A percentile compares a stretch with the other conserved stretches of the same genome.
phyloP scores from a whole-genome alignment of 2,113 vertebrate genomes.

The Pelodiscus sinensis region DNA sequence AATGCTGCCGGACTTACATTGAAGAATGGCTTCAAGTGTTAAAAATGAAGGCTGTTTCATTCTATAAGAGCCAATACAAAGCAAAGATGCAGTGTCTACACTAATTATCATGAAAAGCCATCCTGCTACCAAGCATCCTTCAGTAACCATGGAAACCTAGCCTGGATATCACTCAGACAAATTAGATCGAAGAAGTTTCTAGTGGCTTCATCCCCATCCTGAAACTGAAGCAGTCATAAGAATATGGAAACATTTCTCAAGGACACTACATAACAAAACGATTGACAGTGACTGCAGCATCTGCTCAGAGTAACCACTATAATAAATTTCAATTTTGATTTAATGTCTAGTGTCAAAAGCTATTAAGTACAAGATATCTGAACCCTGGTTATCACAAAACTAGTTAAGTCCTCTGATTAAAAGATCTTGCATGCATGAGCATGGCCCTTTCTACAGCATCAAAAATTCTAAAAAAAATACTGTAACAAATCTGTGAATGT shows the following conservation, averaged over 20 bases:
- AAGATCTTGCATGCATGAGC: neutral
- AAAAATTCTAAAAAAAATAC: slow-evolving; percentile 2
- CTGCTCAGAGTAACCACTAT: slow-evolving; percentile 5
- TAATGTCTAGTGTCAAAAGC: slow-evolving; percentile 43
- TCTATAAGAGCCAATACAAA: neutral
- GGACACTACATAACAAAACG: slow-evolving; percentile 49
- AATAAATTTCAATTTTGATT: slow-evolving; percentile 56
- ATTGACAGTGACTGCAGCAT: slow-evolving; percentile 34
- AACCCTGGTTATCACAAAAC: slow-evolving; percentile 33
- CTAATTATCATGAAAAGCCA: slow-evolving; percentile 27
- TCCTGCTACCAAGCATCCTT: neutral
- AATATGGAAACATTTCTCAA: slow-evolving; percentile 53
- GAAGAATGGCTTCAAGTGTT: neutral
- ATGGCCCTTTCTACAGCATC: neutral
- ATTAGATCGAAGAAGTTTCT: slow-evolving; percentile 35
- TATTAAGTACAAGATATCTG: slow-evolving; percentile 46
- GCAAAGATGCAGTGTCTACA: neutral
- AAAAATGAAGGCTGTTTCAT: neutral
- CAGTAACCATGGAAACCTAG: slow-evolving; percentile 66
- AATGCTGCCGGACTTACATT: neutral
- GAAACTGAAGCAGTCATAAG: accelerated
- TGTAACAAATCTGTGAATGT: slow-evolving; percentile 12
- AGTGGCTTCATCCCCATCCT: slow-evolving; percentile 29
- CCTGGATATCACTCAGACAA: slow-evolving; percentile 50
- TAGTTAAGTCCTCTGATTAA: slow-evolving; percentile 15